Conservation (phyloP, 2,797 vertebrate genomes). For the Chelidonichthys spinosus region DNA sequence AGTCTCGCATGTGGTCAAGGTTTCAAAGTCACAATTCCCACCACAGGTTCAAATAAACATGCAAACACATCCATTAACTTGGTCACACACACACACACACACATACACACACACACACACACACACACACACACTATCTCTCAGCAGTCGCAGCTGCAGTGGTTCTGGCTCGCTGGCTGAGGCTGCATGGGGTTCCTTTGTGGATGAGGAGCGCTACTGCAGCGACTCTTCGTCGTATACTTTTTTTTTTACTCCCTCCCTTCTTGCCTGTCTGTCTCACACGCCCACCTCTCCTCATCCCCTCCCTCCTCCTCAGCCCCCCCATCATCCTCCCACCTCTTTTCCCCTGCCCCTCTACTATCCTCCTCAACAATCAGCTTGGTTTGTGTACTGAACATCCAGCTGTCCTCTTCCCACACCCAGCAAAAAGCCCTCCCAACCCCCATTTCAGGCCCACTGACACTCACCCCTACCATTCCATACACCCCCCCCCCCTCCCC, state of each 20-base stretch:
- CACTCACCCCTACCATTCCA: conserved; percentile 3
- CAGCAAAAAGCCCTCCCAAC: conserved; percentile 5
- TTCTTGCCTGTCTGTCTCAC: conserved; percentile 29
- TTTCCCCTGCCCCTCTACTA: conserved; percentile 51
- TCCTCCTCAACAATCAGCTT: conserved; percentile 49
- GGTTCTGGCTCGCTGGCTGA: conserved; percentile 59
- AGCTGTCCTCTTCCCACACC: conserved; percentile 61
- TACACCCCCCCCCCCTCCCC: conserved; percentile 1
- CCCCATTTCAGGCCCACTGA: conserved; percentile 7
- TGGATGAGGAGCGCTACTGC: conserved; percentile 64
- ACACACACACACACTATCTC: conserved; percentile 24
- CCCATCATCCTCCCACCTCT: conserved; percentile 29
- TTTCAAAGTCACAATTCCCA: conserved; percentile 61
- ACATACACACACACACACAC: background rate
- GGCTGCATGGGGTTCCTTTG: conserved; percentile 67
- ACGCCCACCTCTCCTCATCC: background rate
- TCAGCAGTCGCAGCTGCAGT: conserved; percentile 58
- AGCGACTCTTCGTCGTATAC: conserved; percentile 33
- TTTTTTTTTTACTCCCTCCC: conserved; percentile 3
- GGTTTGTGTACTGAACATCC: conserved; percentile 54
- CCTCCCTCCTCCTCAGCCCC: background rate
- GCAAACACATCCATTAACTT: conserved; percentile 17
- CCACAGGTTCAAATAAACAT: conserved; percentile 50
- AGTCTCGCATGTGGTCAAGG: conserved; percentile 52
- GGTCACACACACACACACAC: background rate